These are phyloP conservation scores for Portunus trituberculatus DNA, from an alignment of 1,140 invertebrate species.

Conservation along the genomic window DNA sequence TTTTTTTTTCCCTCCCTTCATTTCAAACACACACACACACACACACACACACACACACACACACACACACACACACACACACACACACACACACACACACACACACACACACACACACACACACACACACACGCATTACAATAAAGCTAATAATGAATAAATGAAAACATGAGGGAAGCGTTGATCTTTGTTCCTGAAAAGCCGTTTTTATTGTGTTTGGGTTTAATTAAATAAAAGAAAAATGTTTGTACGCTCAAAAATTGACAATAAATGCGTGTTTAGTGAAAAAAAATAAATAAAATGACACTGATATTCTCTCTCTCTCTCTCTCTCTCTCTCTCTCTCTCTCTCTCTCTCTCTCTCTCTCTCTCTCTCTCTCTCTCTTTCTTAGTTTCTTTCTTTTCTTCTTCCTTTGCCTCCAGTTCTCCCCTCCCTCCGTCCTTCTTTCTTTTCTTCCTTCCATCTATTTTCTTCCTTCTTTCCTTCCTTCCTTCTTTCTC, in stretches of 20 bases:
- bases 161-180: background rate
- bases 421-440: background rate
- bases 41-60: conserved; percentile 36
- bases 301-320: no score
- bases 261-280: no score
- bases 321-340: no score
- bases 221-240: no score
- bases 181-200: no score
- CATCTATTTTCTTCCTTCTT: background rate
- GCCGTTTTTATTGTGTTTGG: no score
- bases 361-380: no score
- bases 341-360: no score
- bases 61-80: conserved; percentile 44
- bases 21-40: background rate
- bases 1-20: background rate
- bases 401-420: background rate
- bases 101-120: conserved; percentile 39
- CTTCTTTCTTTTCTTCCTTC: background rate
- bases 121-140: conserved; percentile 29
- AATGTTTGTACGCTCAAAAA: no score
- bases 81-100: conserved; percentile 51
- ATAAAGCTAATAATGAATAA: background rate
- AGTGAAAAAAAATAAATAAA: no score
- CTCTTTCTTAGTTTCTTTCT: background rate
- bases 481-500: background rate